Evolutionary conservation across 2,888 invertebrate genomes (phyloP), one percentile per base, ranked within the genome.

Genomic region (Aricia artaxerxes): DNA sequence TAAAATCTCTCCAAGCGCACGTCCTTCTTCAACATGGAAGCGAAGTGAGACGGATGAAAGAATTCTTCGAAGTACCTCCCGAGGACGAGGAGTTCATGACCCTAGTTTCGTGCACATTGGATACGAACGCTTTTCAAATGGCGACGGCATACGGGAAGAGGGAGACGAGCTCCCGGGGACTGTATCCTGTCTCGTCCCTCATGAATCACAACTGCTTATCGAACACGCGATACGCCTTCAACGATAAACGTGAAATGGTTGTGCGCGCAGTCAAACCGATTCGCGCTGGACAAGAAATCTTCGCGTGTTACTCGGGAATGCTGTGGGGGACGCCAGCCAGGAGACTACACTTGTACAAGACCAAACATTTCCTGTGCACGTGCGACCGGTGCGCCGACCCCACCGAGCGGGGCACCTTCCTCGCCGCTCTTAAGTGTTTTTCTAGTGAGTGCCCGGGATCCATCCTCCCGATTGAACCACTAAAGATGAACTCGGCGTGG

Each of bases 161-260:
- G 83, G 94, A 92, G 84, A 91, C 92, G 84, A 95, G 95, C 84
- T 87, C 95, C 82, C 93, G 96, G 82, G 97, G 96, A 13, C 88
- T 97, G 78, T 97, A 96, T 90, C 96, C 97, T 38, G 92, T 96
- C 80, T 95, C 96, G 1, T 95, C 96, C 72, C 90, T 97, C 81
- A 95, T 96, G 90, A 97, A 97, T 90, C 97, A 97, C 87, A 94
- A 91, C 79, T 97, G 97, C 86, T 89, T 94, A 44, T 96, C 97
- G 5, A 97, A 97, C 86, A 96, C 96, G 0, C 94, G 95, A 77
- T 95, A 96, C 84, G 94, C 94, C 78, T 97, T 96, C 84, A 95
- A 96, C 84, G 87, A 86, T 0, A 88, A 95, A 69, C 92, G 94
- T 78, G 91, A 94, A 83, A 95, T 97, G 95, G 92, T 95, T 49